Conservation (phyloP, 1,140 invertebrate species). For the Periplaneta americana region DNA sequence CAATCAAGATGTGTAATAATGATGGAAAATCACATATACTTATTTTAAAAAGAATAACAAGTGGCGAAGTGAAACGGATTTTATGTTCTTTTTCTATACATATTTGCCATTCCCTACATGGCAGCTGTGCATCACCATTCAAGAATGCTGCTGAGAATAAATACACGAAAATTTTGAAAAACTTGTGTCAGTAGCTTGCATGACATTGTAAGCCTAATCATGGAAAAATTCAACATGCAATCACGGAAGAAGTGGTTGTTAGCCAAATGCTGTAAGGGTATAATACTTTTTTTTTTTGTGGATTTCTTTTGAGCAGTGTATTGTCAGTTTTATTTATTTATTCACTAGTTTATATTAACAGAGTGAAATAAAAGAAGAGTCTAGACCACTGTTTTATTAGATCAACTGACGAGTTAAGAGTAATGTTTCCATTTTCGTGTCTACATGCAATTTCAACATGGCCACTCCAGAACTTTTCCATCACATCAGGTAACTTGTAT, state of each 20-base stretch:
- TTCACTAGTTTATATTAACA: neutral
- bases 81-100: neutral
- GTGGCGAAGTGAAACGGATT: neutral
- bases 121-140: neutral
- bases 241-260: neutral
- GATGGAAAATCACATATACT: neutral
- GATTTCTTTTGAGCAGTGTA: neutral
- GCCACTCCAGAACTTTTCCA: constrained; percentile 3
- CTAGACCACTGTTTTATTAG: neutral
- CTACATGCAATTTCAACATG: neutral
- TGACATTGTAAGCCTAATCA: neutral
- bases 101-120: neutral
- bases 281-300: neutral
- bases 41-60: neutral
- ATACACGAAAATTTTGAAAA: neutral
- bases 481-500: neutral
- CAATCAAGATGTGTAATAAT: neutral
- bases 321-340: neutral
- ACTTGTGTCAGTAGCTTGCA: neutral
- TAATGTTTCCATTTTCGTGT: neutral
- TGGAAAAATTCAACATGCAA: neutral
- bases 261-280: neutral
- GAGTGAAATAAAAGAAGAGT: neutral
- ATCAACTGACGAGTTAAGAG: neutral
- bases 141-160: neutral